These are phyloP conservation scores for Danio kyathit DNA, from an alignment of 2,797 vertebrate genomes.

Conservation along the genomic window DNA sequence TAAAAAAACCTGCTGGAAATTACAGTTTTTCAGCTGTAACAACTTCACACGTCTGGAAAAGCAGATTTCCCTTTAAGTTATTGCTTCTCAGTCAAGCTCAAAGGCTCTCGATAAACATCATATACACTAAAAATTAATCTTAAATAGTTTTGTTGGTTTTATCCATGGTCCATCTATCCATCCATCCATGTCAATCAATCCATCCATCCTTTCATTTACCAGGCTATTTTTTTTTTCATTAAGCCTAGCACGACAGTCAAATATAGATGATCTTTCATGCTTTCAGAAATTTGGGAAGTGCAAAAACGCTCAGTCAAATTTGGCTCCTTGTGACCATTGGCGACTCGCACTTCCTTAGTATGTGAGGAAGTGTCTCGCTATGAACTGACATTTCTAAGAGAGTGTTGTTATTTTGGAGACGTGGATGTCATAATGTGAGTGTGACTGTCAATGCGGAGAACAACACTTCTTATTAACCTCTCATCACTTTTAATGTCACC, in stretches of 20 bases:
- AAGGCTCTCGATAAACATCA: not conserved
- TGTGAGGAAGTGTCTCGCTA: conserved; percentile 1
- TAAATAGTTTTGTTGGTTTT: too few relatives aligned
- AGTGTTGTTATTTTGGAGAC: conserved; percentile 7
- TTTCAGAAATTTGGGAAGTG: not conserved
- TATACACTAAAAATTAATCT: not conserved
- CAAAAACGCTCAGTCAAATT: not conserved
- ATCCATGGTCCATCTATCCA: too few relatives aligned
- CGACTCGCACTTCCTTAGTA: not conserved
- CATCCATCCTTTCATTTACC: too few relatives aligned
- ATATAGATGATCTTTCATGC: not conserved
- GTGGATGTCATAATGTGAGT: not conserved
- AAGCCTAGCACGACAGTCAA: not conserved
- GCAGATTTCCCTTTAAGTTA: too few relatives aligned
- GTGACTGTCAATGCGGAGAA: conserved; percentile 31
- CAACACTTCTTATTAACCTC: conserved; percentile 51
- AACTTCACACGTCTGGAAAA: conserved; percentile 13
- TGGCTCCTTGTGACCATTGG: not conserved
- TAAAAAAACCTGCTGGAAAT: conserved; percentile 34
- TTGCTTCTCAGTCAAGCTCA: not conserved
- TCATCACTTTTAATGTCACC: not conserved
- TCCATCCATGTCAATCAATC: too few relatives aligned
- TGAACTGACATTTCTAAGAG: not conserved
- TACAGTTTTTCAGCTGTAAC: conserved; percentile 14
- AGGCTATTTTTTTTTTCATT: not conserved